Evolutionary conservation across 1,140 invertebrate genomes (phyloP), one percentile per base, ranked within the genome.

Genomic region (Panulirus ornatus): DNA sequence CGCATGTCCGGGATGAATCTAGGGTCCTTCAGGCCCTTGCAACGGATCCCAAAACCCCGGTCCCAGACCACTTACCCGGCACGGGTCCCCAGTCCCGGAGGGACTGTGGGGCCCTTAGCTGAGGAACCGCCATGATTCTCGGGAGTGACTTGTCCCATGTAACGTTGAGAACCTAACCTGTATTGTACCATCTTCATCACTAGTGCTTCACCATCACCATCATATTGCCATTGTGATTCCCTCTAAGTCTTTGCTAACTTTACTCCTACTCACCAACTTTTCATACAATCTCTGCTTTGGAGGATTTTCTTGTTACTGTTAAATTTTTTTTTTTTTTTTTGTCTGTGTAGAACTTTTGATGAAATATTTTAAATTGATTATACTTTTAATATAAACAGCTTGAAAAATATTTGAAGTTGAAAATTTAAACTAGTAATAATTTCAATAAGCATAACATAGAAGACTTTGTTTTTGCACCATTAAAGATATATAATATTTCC

Each of bases 111-210:
- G 71, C 89, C 89, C 79, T 66, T 70, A 91, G 81, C 84, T 87
- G 79, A 79, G 84, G 38, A 82, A 76, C 82, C 81, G 82, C 76
- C 84, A 87, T 79, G 54, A 83, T 86, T 84, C 83, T 87, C 78
- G 84, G 91, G 84, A 92, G 88, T 90, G 47, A 73, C 75, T 86
- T 84, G 78, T 87, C 75, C 91, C 85, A 91, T 89, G 88, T 91
- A 91, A 91, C 84, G 91, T 91, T 91, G 84, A 87, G 76, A 89
- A 84, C 81, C 82, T 91, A 75, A 91, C 76, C 84, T 88, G 76
- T 87, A 73, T 71, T 86, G 84, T 91, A 83, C 66, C 84, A 85
- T 87, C 76, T 38, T 83, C 78, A 79, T 86, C 70, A 73, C 27
- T 82, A 85, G 79, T 84, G 58, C 73, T 82, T 84, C 82, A 84